Base-by-base conservation (phyloP, 1,140 invertebrate genomes). In the Drosophila neocordata region DNA sequence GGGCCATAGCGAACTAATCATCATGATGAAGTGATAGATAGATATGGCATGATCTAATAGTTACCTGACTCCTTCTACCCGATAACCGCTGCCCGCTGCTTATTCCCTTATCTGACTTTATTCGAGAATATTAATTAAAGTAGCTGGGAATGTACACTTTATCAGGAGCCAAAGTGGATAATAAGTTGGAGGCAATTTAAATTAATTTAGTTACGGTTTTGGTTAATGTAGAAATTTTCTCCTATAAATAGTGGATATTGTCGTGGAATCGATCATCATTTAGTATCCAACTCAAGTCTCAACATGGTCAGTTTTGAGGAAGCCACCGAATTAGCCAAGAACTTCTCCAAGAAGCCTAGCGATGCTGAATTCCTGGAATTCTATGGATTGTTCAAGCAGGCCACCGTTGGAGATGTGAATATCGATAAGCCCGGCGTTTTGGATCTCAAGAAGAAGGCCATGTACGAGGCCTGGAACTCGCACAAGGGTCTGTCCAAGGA, bases 371-470 rank as follows among this genome's bases (percentile, higher is more conserved):
- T 98, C 80, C 92, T 98, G 27, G 95, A 97, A 73, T 88, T 99
- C 6, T 99, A 99, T 91, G 95, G 94, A 1, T 92, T 98, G 0
- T 99, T 93, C 93, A 99, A 99, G 90, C 98, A 99, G 92, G 96
- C 94, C 9, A 95, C 94, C 48, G 92, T 96, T 65, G 97, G 97
- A 12, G 96, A 98, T 89, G 93, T 94, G 63, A 96, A 97, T 71
- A 96, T 94, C 91, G 95, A 92, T 53, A 95, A 96, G 83, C 98
- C 98, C 58, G 97, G 97, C 52, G 94, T 98, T 93, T 91, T 99
- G 22, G 97, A 99, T 92, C 94, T 99, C 63, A 98, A 97, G 92
- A 97, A 97, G 41, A 99, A 99, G 93, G 97, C 97, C 1, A 99
- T 99, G 92, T 99, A 97, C 96, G 96, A 99, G 84, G 95, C 97